Evolutionary conservation across 2,797 vertebrate species (phyloP).

Genomic region (Bryconaethiops microstoma): DNA sequence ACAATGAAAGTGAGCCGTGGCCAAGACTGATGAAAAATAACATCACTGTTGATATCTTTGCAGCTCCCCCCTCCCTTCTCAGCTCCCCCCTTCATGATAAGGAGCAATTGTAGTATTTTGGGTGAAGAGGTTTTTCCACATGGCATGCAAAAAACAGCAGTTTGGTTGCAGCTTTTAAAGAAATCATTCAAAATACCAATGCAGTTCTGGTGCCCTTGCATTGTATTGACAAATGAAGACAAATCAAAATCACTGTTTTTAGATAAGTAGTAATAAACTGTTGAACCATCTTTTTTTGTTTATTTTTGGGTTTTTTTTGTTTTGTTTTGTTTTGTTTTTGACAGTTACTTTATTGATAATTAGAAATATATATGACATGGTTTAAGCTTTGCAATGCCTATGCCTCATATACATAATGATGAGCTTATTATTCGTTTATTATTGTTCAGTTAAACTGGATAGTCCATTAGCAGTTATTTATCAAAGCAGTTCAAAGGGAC

Average conservation of each 20-base stretch:
- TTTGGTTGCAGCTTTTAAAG: constrained; percentile 34
- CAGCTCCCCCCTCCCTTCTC: constrained; percentile 9
- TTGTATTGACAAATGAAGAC: not conserved
- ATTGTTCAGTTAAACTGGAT: not conserved
- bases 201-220: not conserved
- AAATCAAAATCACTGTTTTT: not conserved
- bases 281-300: not conserved
- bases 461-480: not conserved
- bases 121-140: constrained; percentile 39
- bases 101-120: constrained; percentile 49
- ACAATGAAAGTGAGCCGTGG: constrained; percentile 66
- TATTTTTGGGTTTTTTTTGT: not conserved
- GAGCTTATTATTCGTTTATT: not conserved
- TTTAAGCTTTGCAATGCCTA: not conserved
- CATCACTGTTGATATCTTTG: constrained; percentile 55
- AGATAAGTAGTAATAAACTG: not conserved
- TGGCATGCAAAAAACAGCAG: constrained; percentile 17
- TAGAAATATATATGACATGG: not conserved
- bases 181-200: constrained; percentile 33
- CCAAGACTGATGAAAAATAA: constrained; percentile 62
- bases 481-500: constrained; percentile 10
- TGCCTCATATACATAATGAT: not conserved
- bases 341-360: not conserved
- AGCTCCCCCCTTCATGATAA: constrained; percentile 41
- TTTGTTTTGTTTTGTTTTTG: not conserved